Conservation (phyloP, 2,113 vertebrate genomes). For the Ornithorhynchus anatinus region DNA sequence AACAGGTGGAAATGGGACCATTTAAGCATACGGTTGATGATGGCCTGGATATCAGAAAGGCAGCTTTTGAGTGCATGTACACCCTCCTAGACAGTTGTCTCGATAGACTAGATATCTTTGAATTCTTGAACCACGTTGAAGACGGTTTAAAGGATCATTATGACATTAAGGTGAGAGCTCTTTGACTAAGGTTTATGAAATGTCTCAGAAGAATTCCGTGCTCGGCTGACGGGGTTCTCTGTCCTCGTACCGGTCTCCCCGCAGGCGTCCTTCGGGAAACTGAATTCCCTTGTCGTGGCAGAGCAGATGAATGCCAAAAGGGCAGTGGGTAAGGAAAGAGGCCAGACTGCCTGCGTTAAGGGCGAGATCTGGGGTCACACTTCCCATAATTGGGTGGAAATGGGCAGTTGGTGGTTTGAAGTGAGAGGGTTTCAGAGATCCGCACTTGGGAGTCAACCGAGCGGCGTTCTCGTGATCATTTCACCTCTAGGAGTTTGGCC, state of each 20-base stretch:
- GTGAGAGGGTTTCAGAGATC: no score
- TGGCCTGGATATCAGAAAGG: constrained; percentile 94
- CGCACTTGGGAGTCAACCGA: no score
- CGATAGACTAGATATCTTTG: constrained; percentile 97
- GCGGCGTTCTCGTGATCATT: no score
- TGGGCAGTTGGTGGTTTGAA: no score
- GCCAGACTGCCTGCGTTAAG: no score
- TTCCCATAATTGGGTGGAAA: no score
- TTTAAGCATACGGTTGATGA: constrained; percentile 99
- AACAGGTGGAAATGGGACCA: constrained; percentile 97
- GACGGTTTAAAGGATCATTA: constrained; percentile 99
- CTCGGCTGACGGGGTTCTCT: background rate
- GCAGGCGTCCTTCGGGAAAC: background rate
- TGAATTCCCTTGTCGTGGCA: background rate
- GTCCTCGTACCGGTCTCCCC: background rate
- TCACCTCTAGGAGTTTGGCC: no score
- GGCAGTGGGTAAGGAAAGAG: no score
- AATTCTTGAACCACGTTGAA: constrained; percentile 98
- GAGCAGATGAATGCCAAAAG: no score
- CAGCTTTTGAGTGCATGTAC: constrained; percentile 99
- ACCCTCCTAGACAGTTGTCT: constrained; percentile 97
- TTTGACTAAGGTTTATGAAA: background rate
- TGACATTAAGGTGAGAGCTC: constrained; percentile 90
- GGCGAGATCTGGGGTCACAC: no score
- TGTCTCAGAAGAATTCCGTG: background rate